Conservation (phyloP, 2,113 vertebrate genomes). For the Penelope pileata region DNA sequence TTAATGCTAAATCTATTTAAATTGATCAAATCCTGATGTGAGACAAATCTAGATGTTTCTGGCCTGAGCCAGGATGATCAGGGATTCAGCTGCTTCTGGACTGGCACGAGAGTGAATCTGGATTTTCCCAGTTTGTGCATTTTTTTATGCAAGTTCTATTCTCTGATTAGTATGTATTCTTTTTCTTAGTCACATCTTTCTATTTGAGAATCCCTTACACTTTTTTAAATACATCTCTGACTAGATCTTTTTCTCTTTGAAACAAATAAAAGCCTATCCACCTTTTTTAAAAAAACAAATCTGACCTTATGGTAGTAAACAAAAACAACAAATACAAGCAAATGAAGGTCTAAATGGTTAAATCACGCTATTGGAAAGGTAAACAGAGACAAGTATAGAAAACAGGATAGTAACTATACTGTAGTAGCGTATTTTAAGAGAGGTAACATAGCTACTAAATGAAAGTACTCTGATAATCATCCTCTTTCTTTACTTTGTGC, state of each 20-base stretch:
- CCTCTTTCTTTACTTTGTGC: not conserved
- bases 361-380: not conserved
- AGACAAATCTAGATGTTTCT: not conserved
- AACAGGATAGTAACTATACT: not conserved
- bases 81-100: not conserved
- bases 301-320: not conserved
- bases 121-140: not conserved
- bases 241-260: not conserved
- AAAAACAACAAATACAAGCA: not conserved
- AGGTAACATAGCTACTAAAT: not conserved
- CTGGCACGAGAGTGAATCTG: not conserved
- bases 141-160: not conserved
- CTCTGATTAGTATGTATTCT: not conserved
- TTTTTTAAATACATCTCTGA: not conserved
- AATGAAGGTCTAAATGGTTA: not conserved
- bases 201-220: not conserved
- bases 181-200: not conserved
- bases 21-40: not conserved
- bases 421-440: not conserved
- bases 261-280: not conserved
- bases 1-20: not conserved
- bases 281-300: not conserved
- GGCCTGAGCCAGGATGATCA: not conserved
- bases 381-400: not conserved
- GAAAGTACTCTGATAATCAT: not conserved